Conservation (phyloP, 2,113 vertebrate genomes). For the Anseranas semipalmata region DNA sequence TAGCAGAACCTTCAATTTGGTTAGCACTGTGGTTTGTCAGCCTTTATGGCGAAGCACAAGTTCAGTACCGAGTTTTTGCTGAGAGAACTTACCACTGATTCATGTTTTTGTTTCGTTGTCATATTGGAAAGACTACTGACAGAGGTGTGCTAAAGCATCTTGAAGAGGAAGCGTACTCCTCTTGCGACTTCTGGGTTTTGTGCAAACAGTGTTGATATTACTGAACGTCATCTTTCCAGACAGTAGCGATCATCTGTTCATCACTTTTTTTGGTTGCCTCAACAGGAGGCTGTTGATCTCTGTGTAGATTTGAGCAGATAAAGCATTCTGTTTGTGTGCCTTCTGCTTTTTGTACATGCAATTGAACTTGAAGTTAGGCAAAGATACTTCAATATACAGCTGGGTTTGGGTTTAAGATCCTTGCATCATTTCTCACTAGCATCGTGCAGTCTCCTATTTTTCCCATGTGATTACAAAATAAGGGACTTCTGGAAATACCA, state of each 20-base stretch:
- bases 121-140: not conserved
- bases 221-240: not conserved
- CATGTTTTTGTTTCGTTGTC: not conserved
- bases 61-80: not conserved
- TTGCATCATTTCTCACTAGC: not conserved
- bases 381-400: not conserved
- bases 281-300: not conserved
- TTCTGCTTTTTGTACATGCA: not conserved
- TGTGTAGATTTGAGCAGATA: not conserved
- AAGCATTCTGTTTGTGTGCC: not conserved
- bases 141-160: not conserved
- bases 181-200: no score
- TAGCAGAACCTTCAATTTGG: not conserved
- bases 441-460: rapidly evolving
- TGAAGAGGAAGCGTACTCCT: not conserved
- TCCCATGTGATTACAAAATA: not conserved
- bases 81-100: not conserved
- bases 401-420: not conserved
- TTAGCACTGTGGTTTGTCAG: not conserved
- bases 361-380: not conserved
- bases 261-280: not conserved
- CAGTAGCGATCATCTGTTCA: not conserved
- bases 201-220: not conserved
- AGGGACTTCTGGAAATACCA: not conserved
- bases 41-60: not conserved